These are phyloP conservation scores for Columba livia DNA, from an alignment of 2,113 vertebrate genomes.

Conservation along the genomic window DNA sequence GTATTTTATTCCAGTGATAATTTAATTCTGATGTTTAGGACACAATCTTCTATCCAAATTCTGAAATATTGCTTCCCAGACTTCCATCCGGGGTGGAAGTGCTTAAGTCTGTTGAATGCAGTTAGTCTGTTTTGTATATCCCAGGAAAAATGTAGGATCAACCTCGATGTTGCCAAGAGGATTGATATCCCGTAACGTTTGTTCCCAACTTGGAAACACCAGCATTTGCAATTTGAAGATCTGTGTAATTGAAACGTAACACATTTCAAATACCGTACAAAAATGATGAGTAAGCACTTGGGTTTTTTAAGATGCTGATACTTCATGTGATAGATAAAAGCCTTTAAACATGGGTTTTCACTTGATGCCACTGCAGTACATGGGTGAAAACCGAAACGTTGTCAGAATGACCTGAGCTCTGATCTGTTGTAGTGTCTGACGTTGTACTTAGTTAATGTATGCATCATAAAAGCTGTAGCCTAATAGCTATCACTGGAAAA, in stretches of 20 bases:
- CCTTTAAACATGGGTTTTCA: conserved; percentile 68
- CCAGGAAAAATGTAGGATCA: not conserved
- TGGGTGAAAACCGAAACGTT: conserved; percentile 69
- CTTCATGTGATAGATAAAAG: conserved; percentile 56
- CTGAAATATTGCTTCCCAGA: not conserved
- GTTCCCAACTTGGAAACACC: conserved; percentile 59
- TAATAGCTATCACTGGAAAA: conserved; percentile 85
- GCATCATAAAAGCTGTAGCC: conserved; percentile 84
- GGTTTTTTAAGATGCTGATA: conserved; percentile 55
- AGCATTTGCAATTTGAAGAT: conserved; percentile 56
- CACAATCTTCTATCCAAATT: conserved; percentile 10
- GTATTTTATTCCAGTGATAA: conserved; percentile 57
- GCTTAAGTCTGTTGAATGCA: not conserved
- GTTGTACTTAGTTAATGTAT: conserved; percentile 88
- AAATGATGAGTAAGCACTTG: conserved; percentile 3
- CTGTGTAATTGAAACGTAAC: conserved; percentile 45
- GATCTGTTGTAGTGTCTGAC: conserved; percentile 81
- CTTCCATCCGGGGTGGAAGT: not conserved
- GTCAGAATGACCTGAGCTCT: conserved; percentile 69
- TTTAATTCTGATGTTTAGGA: conserved; percentile 36
- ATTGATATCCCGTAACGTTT: not conserved
- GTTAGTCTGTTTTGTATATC: not conserved
- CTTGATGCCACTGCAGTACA: conserved; percentile 49
- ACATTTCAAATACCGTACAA: conserved; percentile 7
- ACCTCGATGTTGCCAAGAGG: not conserved